Conservation (phyloP, 2,113 vertebrate genomes). For the Marcusenius ussheri region DNA sequence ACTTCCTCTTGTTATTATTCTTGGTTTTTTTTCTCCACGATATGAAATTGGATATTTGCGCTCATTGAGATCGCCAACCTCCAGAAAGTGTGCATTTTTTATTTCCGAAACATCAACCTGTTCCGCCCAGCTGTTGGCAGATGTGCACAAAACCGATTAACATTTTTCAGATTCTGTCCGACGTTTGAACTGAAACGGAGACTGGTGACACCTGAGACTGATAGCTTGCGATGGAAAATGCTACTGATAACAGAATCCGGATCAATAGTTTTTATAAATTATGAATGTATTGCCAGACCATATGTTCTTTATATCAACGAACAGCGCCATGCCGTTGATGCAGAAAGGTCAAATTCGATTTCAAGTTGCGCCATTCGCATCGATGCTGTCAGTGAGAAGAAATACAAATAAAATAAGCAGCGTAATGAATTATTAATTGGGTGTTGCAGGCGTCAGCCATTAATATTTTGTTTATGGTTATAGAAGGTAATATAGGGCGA, state of each 20-base stretch:
- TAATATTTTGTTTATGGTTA: neutral
- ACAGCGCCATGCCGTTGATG: neutral
- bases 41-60: constrained; percentile 3
- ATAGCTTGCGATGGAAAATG: neutral
- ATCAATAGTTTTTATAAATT: neutral
- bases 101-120: neutral
- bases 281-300: neutral
- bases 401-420: neutral
- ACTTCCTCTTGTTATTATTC: constrained; percentile 32
- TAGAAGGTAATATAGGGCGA: neutral
- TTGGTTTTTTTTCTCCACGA: constrained; percentile 24
- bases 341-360: neutral
- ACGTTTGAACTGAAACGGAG: neutral
- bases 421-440: neutral
- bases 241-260: neutral
- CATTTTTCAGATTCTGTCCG: neutral
- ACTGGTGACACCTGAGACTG: neutral
- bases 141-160: neutral
- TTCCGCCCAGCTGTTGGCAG: neutral
- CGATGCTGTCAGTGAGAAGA: neutral
- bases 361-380: neutral
- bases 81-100: neutral
- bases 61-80: neutral
- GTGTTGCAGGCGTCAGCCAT: neutral
- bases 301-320: neutral